A percentile compares a stretch with the other conserved stretches of the same genome.
These are phyloP conservation scores for Antheraea assamensis DNA, from an alignment of 2,888 invertebrate genomes.

Conservation along the genomic window DNA sequence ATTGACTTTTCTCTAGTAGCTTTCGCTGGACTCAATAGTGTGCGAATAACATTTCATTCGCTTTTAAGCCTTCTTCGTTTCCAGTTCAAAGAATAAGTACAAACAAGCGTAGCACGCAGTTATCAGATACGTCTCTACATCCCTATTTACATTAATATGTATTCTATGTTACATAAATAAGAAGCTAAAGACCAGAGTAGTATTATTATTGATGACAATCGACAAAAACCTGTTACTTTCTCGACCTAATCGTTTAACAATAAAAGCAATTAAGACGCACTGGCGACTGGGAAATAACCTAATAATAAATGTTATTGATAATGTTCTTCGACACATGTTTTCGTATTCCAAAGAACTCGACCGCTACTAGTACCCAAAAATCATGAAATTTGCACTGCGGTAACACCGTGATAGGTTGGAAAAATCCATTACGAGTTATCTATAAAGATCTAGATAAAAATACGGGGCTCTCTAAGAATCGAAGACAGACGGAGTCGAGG, in stretches of 20 bases:
- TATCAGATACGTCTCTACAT: neutral
- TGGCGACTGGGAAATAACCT: neutral
- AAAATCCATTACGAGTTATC: neutral
- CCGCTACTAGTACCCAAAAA: neutral
- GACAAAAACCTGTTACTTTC: neutral
- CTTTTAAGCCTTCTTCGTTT: neutral
- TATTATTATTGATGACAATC: neutral
- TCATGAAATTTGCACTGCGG: neutral
- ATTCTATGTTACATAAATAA: neutral
- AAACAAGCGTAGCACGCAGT: neutral
- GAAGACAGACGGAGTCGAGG: neutral
- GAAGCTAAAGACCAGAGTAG: neutral
- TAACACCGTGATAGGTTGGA: neutral
- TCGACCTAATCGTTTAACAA: neutral
- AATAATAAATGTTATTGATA: neutral
- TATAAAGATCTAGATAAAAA: neutral
- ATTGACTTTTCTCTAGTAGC: neutral
- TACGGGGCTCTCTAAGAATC: neutral
- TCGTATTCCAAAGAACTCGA: neutral
- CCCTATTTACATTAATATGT: neutral
- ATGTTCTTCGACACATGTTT: neutral
- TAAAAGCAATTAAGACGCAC: neutral
- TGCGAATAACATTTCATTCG: neutral
- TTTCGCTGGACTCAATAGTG: neutral
- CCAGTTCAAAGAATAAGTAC: neutral